Evolutionary conservation across 92 coral and sea anemone genomes (phyloP).

Genomic region (Zoanthus gigantus): DNA sequence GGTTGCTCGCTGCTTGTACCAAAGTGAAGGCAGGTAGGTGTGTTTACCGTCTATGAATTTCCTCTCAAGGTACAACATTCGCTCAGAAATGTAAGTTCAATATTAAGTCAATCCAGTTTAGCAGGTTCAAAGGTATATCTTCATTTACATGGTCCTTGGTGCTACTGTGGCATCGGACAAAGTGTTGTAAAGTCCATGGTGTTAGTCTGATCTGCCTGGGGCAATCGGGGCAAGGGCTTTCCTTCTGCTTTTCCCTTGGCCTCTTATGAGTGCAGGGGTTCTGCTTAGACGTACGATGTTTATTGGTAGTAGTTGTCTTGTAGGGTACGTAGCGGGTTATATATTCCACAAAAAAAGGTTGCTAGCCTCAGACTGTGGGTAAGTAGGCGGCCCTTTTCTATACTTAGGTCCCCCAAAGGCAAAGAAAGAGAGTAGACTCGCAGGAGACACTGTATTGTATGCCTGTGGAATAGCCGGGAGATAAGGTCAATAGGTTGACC

Average conservation of each 20-base stretch:
- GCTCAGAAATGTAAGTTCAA: neutral
- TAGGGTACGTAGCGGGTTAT: neutral
- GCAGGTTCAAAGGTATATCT: neutral
- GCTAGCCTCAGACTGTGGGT: conserved; percentile 6
- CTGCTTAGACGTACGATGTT: neutral
- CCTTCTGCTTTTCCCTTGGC: neutral
- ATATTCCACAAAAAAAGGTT: neutral
- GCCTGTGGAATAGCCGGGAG: neutral
- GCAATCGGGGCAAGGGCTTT: neutral
- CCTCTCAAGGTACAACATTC: neutral
- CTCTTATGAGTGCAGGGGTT: neutral
- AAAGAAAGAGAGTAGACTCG: neutral
- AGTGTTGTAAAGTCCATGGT: neutral
- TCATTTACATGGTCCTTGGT: neutral
- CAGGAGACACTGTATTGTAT: neutral
- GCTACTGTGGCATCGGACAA: neutral
- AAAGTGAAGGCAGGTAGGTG: neutral
- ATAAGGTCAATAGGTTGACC: neutral
- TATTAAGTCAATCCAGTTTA: neutral
- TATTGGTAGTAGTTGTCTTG: neutral
- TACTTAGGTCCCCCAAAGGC: neutral
- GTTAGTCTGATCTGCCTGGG: neutral
- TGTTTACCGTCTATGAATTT: neutral
- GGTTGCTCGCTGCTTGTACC: neutral
- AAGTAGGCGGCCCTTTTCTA: neutral